Evolutionary conservation across 92 coral and sea anemone genomes (phyloP), one percentile per base, ranked within the genome.

Genomic region (Metridium senile): DNA sequence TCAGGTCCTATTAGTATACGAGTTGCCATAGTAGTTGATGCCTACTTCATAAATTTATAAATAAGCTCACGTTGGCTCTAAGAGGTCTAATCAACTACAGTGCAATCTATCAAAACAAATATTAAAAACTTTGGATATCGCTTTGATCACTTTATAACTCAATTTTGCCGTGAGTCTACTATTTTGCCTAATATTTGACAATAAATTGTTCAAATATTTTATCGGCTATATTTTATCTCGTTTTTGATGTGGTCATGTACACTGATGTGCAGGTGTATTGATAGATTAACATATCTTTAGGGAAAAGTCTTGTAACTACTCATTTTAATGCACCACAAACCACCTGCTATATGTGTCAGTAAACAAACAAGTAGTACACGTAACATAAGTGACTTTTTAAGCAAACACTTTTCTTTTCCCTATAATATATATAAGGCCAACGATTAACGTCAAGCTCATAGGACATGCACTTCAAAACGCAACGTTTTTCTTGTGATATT

Each of bases 1-100:
- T 43, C 75, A 23, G 58, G 19, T 30, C 29, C 43, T 56, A 72
- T 53, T 30, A 32, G 6, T 33, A 19, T 26, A 58, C 47, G 20
- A 54, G 78, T 73, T 73, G 68, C 78, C 64, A 73, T 73, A 73
- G 78, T 34, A 32, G 32, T 73, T 57, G 49, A 73, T 63, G 69
- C 28, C 10, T 61, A 63, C 69, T 57, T 73, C 78, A 73, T 73
- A 57, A 73, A 73, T 73, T 73, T 73, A 73, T 73, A 57, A 73
- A 63, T 62, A 73, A n/a, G 58, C 57, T 73, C 22, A 27, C 56
- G 26, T 72, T 73, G n/a, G 13, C 22, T 33, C 31, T 73, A 63
- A 63, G 69, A 63, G 69, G 69, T 28, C 31, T 10, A 59, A 59
- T 59, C 32, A 59, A 59, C 16, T 59, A 59, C 43, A 63, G 16